Evolutionary conservation across 2,888 invertebrate genomes (phyloP).

Genomic region (Sminthurinus aureus): DNA sequence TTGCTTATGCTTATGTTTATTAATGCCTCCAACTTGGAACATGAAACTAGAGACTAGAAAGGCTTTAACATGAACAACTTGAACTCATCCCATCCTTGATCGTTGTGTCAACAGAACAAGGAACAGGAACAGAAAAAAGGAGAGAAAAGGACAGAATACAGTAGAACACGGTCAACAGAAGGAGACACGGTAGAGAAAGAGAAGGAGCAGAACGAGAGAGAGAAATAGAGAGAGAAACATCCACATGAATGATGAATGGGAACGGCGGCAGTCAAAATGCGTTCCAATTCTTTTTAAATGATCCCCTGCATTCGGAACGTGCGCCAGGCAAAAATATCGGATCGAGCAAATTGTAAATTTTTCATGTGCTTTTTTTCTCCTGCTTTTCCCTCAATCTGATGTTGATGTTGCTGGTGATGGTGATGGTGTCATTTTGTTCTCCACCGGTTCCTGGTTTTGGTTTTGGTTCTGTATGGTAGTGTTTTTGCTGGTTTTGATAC

Average conservation of each 20-base stretch:
- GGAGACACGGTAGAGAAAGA: neutral
- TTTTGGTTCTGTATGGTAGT: neutral
- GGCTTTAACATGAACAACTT: too few relatives aligned
- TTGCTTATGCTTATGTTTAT: neutral
- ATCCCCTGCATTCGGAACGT: conserved; percentile 24
- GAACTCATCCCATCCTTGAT: neutral
- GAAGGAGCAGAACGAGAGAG: neutral
- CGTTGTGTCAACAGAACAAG: conserved; percentile 30
- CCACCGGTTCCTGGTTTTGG: neutral
- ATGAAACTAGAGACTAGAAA: too few relatives aligned
- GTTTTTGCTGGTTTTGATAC: too few relatives aligned
- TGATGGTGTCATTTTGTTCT: neutral
- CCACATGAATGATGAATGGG: neutral
- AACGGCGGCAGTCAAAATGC: conserved; percentile 18
- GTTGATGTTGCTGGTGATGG: neutral
- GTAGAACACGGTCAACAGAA: too few relatives aligned
- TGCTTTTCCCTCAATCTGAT: conserved; percentile 5
- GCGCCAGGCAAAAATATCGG: conserved; percentile 24
- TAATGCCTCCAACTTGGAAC: too few relatives aligned
- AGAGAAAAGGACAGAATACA: too few relatives aligned
- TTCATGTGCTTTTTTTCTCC: conserved; percentile 26
- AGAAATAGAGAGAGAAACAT: neutral
- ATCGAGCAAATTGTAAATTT: conserved; percentile 33
- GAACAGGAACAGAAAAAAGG: neutral
- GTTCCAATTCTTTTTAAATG: conserved; percentile 29